Evolutionary conservation across 1,140 invertebrate species (phyloP).

Genomic region (Papilio helenus): DNA sequence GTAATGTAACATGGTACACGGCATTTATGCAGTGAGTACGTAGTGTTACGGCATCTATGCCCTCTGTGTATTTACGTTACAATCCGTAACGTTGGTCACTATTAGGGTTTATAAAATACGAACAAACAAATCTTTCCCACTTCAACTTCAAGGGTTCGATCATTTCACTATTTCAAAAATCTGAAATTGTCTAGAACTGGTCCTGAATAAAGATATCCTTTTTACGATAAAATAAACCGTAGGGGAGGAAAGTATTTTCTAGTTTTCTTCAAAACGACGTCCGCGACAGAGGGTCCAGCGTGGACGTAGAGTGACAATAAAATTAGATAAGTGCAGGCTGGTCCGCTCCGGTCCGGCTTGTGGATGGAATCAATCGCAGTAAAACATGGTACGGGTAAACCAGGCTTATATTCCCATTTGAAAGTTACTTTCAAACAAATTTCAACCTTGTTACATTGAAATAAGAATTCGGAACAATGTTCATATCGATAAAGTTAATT

Average conservation of each 20-base stretch:
- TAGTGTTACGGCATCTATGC: too few species aligned
- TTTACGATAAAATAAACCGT: constrained; percentile 68
- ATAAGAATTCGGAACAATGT: constrained; percentile 37
- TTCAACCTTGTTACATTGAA: constrained; percentile 44
- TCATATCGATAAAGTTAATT: constrained; percentile 42
- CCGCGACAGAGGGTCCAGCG: constrained; percentile 61
- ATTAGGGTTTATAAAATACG: neutral
- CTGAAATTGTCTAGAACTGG: constrained; percentile 72
- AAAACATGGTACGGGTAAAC: constrained; percentile 69
- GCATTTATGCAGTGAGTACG: too few species aligned
- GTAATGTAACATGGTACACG: too few species aligned
- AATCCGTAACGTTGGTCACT: neutral
- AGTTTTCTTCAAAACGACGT: constrained; percentile 64
- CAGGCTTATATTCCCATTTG: constrained; percentile 43
- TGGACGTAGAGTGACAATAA: constrained; percentile 75
- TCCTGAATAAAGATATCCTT: constrained; percentile 72
- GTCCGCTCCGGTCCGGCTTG: constrained; percentile 67
- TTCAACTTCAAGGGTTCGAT: neutral
- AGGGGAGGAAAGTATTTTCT: constrained; percentile 67
- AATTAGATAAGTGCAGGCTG: constrained; percentile 80
- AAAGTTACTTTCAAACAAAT: constrained; percentile 45
- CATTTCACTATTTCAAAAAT: constrained; percentile 48
- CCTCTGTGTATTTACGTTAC: too few species aligned
- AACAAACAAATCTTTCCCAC: neutral
- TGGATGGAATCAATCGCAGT: constrained; percentile 77